A percentile compares a stretch with the other conserved stretches of the same genome.
phyloP scores from a whole-genome alignment of 2,888 invertebrate genomes.

The Apotomis betuletana region DNA sequence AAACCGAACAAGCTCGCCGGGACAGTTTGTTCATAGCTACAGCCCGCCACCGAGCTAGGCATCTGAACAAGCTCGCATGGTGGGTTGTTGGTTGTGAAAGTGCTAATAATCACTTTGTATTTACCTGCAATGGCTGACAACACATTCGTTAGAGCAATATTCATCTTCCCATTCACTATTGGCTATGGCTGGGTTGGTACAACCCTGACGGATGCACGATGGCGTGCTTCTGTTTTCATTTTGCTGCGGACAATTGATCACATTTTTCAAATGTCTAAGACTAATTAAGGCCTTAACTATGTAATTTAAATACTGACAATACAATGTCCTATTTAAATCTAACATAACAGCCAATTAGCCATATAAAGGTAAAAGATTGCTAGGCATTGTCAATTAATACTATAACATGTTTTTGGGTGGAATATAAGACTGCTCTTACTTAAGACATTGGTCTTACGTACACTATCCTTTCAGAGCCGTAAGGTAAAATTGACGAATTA shows the following conservation, averaged over 20 bases:
- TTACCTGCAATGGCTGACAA: constrained; percentile 96
- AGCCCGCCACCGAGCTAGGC: neutral
- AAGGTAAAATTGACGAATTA: constrained; percentile 50
- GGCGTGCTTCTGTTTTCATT: constrained; percentile 75
- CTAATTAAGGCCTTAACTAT: constrained; percentile 2
- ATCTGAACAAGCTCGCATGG: too few species aligned
- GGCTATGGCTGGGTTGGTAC: constrained; percentile 94
- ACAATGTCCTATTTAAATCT: neutral
- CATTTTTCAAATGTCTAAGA: constrained; percentile 35
- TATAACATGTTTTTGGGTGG: neutral
- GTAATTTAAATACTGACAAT: neutral
- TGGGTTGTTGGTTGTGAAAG: too few species aligned
- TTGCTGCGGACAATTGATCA: constrained; percentile 61
- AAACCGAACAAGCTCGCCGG: too few species aligned
- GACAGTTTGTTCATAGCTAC: neutral
- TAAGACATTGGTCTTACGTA: neutral
- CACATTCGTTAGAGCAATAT: constrained; percentile 98
- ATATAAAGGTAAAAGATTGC: neutral
- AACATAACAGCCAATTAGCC: neutral
- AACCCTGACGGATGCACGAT: constrained; percentile 94
- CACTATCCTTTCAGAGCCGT: constrained; percentile 37
- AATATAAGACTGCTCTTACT: neutral
- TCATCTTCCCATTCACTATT: constrained; percentile 98
- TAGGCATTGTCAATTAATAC: neutral
- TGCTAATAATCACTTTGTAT: constrained; percentile 16